Conservation (phyloP, 2,888 invertebrate species). For the Leptinotarsa peninsularis region DNA sequence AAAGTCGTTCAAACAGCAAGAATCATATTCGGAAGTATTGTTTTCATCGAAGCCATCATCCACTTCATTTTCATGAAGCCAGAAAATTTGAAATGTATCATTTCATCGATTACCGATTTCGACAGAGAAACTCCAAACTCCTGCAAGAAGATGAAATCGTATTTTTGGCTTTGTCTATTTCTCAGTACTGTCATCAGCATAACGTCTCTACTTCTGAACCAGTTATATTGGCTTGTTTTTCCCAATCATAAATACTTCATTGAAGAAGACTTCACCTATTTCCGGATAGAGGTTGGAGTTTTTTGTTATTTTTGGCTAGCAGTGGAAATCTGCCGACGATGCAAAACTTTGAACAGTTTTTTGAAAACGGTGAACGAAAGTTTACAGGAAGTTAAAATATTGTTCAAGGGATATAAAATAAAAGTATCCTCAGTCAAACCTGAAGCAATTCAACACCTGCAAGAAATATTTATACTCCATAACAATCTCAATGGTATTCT, state of each 20-base stretch:
- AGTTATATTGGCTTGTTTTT: neutral
- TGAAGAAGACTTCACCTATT: neutral
- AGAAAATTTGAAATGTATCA: neutral
- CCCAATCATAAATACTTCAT: neutral
- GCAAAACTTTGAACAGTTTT: neutral
- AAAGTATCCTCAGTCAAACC: neutral
- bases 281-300: neutral
- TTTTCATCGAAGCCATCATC: neutral
- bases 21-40: neutral
- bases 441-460: neutral
- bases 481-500: neutral
- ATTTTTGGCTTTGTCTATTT: neutral
- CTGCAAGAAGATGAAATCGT: neutral
- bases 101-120: neutral
- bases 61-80: neutral
- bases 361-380: neutral
- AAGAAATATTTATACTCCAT: neutral
- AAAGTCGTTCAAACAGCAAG: neutral
- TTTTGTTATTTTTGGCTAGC: constrained; percentile 3
- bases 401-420: neutral
- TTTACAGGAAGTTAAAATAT: neutral
- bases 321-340: neutral
- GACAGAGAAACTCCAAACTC: neutral
- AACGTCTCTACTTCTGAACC: neutral
- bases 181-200: neutral